phyloP scores from a whole-genome alignment of 2,888 invertebrate species.

The Halocaridina rubra region DNA sequence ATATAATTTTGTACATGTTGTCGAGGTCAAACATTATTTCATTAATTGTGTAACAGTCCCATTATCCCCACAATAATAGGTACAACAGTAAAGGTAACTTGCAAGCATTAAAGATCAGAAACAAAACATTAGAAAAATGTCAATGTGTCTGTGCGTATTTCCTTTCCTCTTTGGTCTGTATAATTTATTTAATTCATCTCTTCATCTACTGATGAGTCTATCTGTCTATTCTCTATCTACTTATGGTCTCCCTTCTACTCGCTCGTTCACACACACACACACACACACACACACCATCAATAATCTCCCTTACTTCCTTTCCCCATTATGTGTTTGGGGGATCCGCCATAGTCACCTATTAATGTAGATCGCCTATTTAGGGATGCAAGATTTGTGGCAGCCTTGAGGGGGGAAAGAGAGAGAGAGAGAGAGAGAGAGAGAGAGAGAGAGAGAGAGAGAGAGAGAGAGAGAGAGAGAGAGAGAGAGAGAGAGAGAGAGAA shows the following conservation, averaged over 20 bases:
- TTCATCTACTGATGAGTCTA: not conserved
- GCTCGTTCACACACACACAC: not conserved
- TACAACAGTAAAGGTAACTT: not conserved
- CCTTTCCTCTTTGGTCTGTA: not conserved
- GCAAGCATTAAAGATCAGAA: not conserved
- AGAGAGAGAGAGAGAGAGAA: not conserved
- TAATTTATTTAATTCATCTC: not conserved
- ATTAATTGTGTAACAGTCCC: not conserved
- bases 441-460: constrained; percentile 11
- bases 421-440: constrained; percentile 12
- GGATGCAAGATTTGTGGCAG: too few relatives aligned
- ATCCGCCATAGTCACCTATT: too few relatives aligned
- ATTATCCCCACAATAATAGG: too few relatives aligned
- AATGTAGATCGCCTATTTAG: too few relatives aligned
- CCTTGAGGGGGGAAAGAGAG: not conserved
- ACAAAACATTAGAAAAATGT: not conserved
- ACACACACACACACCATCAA: not conserved
- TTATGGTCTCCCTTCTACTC: not conserved
- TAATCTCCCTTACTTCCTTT: not conserved
- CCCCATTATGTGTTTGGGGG: not conserved
- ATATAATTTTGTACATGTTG: not conserved
- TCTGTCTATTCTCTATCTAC: too few relatives aligned
- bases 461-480: not conserved
- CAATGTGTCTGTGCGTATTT: not conserved
- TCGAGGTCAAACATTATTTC: not conserved